These are phyloP conservation scores for Meteorus cinctellus DNA, from an alignment of 2,888 invertebrate species.

Conservation along the genomic window DNA sequence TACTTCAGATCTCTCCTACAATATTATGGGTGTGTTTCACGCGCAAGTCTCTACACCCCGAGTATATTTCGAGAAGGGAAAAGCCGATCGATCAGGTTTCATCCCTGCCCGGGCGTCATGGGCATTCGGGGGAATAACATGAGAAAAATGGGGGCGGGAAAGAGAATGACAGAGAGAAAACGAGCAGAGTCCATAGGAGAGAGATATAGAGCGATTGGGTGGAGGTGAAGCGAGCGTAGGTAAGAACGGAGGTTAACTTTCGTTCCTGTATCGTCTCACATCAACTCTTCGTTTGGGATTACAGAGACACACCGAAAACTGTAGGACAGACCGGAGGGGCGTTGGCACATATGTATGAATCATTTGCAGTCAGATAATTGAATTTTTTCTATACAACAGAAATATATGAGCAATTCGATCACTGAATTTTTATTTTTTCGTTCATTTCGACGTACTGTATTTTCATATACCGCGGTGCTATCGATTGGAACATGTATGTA, in stretches of 20 bases:
- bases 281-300: conserved; percentile 18
- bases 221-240: neutral
- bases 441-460: too few species aligned
- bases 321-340: conserved; percentile 19
- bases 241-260: conserved; percentile 33
- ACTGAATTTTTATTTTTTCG: too few species aligned
- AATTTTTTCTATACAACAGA: neutral
- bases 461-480: too few species aligned
- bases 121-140: conserved; percentile 30
- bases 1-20: conserved; percentile 30
- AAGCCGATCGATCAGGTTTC: conserved; percentile 57
- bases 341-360: conserved; percentile 24
- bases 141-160: neutral
- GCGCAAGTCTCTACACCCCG: conserved; percentile 47
- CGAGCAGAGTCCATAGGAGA: too few species aligned
- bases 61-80: conserved; percentile 45
- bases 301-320: conserved; percentile 9
- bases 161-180: conserved; percentile 19
- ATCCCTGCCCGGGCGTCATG: conserved; percentile 52
- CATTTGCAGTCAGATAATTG: neutral
- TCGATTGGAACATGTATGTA: too few species aligned
- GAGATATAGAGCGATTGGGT: too few species aligned
- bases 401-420: neutral
- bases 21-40: conserved; percentile 40
- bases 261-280: conserved; percentile 19